Percentiles rank a stretch among this genome's conserved stretches.
Evolutionary conservation across 2,113 vertebrate species (phyloP).

Genomic region (Oenanthe melanoleuca): DNA sequence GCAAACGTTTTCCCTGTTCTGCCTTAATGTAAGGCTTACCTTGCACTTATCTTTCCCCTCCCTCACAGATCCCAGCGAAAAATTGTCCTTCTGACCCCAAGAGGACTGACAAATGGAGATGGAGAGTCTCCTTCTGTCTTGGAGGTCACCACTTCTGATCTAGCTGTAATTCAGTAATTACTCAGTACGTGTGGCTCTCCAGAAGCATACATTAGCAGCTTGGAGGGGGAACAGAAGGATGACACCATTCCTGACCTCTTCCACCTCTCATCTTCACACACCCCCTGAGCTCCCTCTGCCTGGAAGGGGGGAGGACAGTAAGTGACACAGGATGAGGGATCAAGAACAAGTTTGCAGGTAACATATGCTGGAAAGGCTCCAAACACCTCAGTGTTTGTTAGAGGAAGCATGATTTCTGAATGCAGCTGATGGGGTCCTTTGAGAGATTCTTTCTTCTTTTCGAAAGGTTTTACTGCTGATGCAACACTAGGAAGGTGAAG

Average conservation of each 20-base stretch:
- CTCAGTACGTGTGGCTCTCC: neutral
- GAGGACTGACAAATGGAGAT: slow-evolving; percentile 36
- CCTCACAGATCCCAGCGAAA: neutral
- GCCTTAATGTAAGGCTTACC: neutral
- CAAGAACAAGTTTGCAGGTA: neutral
- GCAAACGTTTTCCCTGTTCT: neutral
- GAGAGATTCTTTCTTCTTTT: neutral
- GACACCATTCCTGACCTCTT: neutral
- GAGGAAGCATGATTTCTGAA: neutral
- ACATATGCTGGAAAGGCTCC: neutral
- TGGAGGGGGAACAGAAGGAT: neutral
- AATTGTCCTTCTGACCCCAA: neutral
- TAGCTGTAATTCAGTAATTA: slow-evolving; percentile 19
- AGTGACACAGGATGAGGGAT: neutral
- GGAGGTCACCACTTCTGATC: slow-evolving; percentile 61
- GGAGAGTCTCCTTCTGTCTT: slow-evolving; percentile 16
- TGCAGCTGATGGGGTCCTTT: neutral
- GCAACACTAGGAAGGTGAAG: neutral
- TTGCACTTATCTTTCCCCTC: neutral
- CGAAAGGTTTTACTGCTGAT: neutral
- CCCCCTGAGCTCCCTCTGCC: neutral
- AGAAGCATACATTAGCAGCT: neutral
- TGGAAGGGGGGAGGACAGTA: neutral
- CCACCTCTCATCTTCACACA: neutral
- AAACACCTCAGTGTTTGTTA: neutral